Conservation (phyloP, 2,888 invertebrate genomes). For the Melitaea athalia region DNA sequence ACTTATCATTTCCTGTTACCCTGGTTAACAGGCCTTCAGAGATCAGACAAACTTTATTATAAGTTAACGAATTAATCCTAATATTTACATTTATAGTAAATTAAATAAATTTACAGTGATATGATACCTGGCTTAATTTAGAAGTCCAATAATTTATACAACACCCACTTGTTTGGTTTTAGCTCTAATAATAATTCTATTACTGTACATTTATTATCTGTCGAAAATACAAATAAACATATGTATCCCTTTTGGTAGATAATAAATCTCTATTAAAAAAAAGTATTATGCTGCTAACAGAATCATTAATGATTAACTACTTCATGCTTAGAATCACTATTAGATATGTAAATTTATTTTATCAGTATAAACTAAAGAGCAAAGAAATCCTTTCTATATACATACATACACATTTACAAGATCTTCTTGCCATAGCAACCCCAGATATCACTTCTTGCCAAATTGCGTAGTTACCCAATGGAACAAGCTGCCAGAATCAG, state of each 20-base stretch:
- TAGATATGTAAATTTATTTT: too few species aligned
- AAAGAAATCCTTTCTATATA: too few species aligned
- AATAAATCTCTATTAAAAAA: not conserved
- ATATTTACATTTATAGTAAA: not conserved
- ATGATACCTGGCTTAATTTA: conserved; percentile 29
- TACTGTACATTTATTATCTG: conserved; percentile 4
- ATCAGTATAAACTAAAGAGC: too few species aligned
- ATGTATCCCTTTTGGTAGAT: not conserved
- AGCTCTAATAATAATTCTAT: conserved; percentile 27
- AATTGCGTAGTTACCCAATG: too few species aligned
- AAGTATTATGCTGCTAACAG: not conserved
- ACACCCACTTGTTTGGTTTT: conserved; percentile 42
- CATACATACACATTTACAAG: too few species aligned
- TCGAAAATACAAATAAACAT: conserved; percentile 1
- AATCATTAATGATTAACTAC: not conserved
- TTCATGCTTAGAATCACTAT: not conserved
- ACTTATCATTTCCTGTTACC: conserved; percentile 59
- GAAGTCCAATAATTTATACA: conserved; percentile 36
- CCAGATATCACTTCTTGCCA: too few species aligned
- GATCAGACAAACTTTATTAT: conserved; percentile 2
- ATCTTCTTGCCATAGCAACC: too few species aligned
- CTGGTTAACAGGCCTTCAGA: conserved; percentile 38
- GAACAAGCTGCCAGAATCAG: too few species aligned
- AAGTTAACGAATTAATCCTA: not conserved
- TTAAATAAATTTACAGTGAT: conserved; percentile 30